Evolutionary conservation across 2,113 vertebrate species (phyloP).

Genomic region (Notiomystis cincta): DNA sequence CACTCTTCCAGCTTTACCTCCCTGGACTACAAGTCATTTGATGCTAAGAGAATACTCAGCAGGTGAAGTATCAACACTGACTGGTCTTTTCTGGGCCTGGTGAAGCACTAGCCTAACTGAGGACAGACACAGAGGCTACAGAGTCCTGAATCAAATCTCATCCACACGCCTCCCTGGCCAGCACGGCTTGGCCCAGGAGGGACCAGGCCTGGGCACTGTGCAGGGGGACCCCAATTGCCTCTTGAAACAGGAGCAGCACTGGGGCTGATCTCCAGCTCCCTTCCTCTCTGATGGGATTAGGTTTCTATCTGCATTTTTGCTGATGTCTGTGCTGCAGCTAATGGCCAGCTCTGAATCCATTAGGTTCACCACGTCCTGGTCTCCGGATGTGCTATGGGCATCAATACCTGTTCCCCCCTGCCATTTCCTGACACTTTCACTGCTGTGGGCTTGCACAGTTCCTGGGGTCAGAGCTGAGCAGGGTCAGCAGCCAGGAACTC

Average conservation of each 20-base stretch:
- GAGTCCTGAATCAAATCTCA: not conserved
- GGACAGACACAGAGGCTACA: not conserved
- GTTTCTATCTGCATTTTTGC: constrained; percentile 44
- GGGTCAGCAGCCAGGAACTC: not conserved
- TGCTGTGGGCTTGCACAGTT: not conserved
- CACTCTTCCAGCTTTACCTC: not conserved
- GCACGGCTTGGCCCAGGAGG: not conserved
- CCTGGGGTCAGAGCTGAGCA: not conserved
- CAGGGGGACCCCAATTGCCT: not conserved
- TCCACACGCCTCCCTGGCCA: accelerated
- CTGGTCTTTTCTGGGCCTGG: not conserved
- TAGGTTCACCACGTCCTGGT: not conserved
- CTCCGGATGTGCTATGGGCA: not conserved
- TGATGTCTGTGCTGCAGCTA: constrained; percentile 10
- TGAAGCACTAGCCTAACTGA: not conserved
- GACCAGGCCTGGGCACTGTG: not conserved
- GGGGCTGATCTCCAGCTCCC: not conserved
- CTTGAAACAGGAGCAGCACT: not conserved
- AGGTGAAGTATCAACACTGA: not conserved
- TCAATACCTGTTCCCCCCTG: not conserved
- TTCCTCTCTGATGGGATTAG: not conserved
- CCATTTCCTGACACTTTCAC: not conserved
- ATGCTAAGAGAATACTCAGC: not conserved
- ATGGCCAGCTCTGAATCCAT: constrained; percentile 15
- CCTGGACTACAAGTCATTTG: not conserved